These are phyloP conservation scores for Diorhabda elongata DNA, from an alignment of 1,140 invertebrate species.

Conservation along the genomic window DNA sequence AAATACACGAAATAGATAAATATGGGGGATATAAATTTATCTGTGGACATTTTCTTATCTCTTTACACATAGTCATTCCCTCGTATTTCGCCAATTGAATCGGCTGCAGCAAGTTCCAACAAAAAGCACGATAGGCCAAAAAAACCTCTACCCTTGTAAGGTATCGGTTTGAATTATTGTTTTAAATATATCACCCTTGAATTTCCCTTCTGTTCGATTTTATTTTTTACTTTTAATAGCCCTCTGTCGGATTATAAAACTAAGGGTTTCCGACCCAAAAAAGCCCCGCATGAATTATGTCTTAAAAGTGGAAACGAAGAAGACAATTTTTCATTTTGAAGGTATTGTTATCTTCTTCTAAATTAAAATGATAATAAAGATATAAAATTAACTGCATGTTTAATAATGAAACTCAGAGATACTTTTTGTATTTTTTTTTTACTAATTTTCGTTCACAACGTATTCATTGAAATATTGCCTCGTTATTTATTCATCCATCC, in stretches of 20 bases:
- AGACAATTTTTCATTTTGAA: conserved; percentile 5
- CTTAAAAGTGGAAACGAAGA: conserved; percentile 7
- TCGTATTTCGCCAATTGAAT: not conserved
- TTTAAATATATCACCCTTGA: conserved; percentile 19
- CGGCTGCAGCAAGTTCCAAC: not conserved
- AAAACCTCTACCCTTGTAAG: conserved; percentile 16
- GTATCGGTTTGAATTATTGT: conserved; percentile 22
- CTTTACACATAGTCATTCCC: not conserved
- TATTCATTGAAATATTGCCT: too few relatives aligned
- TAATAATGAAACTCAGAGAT: too few relatives aligned
- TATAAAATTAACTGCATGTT: too few relatives aligned
- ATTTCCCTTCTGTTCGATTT: conserved; percentile 20
- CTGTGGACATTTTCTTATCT: too few relatives aligned
- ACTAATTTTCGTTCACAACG: too few relatives aligned
- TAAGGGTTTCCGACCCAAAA: conserved; percentile 16
- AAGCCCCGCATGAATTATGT: conserved; percentile 14
- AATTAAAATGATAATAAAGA: too few relatives aligned
- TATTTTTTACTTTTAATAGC: conserved; percentile 21
- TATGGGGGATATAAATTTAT: too few relatives aligned
- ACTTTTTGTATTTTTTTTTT: too few relatives aligned
- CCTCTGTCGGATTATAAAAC: conserved; percentile 19
- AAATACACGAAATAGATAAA: too few relatives aligned
- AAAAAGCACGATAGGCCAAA: not conserved
- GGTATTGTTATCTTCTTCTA: not conserved
- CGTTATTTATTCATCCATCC: too few relatives aligned